phyloP scores from a whole-genome alignment of 2,888 invertebrate species.

The Boloria selene region DNA sequence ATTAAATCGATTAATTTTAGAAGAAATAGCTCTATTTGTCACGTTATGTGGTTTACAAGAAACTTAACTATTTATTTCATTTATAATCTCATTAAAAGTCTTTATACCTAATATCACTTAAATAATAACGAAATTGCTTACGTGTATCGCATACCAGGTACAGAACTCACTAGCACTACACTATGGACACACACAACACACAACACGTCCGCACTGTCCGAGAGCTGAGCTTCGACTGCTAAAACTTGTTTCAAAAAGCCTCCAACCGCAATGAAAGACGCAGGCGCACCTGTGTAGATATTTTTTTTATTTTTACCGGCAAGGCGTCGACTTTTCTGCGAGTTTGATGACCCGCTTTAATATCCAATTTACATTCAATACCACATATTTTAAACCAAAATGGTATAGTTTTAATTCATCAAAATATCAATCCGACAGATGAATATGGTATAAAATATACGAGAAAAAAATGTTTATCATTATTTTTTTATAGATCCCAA shows the following conservation, averaged over 20 bases:
- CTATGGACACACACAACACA: not conserved
- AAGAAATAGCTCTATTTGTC: too few species aligned
- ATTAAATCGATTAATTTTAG: too few species aligned
- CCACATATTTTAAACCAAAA: conserved; percentile 19
- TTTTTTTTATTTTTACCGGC: conserved; percentile 55
- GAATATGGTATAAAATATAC: too few species aligned
- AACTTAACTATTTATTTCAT: too few species aligned
- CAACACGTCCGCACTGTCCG: conserved; percentile 22
- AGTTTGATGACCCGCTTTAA: conserved; percentile 63
- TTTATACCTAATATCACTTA: not conserved
- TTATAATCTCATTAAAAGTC: not conserved
- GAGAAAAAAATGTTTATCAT: too few species aligned
- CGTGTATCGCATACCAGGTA: conserved; percentile 16
- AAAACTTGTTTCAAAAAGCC: conserved; percentile 38
- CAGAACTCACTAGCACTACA: conserved; percentile 2
- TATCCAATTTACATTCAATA: conserved; percentile 48
- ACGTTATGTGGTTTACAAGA: too few species aligned
- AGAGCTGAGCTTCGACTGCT: conserved; percentile 30
- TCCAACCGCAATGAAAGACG: conserved; percentile 48
- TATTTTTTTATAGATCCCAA: too few species aligned
- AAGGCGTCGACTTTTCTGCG: conserved; percentile 68
- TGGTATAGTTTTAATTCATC: not conserved
- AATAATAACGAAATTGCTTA: conserved; percentile 11
- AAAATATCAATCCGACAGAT: too few species aligned
- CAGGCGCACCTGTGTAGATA: conserved; percentile 70